Percentiles rank a stretch among this genome's conserved stretches.
Evolutionary conservation across 2,797 vertebrate species (phyloP).

Genomic region (Neopelma chrysocephalum): DNA sequence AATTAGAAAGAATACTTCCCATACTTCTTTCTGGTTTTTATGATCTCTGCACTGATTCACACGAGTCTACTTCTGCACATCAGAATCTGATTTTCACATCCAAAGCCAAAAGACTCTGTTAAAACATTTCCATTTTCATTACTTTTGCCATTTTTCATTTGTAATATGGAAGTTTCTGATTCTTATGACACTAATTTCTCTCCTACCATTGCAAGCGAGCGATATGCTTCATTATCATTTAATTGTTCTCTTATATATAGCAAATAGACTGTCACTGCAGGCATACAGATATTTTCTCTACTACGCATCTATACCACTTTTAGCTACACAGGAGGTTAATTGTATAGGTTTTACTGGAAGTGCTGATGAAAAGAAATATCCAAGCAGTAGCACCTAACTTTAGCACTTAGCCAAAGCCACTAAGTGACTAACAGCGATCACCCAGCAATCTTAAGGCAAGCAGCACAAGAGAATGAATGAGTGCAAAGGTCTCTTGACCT

Average conservation of each 20-base stretch:
- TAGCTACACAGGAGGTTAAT: background rate
- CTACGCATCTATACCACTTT: background rate
- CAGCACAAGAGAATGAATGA: background rate
- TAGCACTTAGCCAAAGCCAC: background rate
- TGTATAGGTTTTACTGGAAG: background rate
- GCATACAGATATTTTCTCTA: background rate
- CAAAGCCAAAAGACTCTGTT: background rate
- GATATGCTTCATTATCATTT: background rate
- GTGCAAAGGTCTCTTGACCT: too few relatives aligned
- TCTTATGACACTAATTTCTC: background rate
- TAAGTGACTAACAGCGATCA: background rate
- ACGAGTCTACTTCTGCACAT: background rate
- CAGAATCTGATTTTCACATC: background rate
- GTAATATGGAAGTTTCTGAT: background rate
- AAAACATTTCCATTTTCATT: background rate
- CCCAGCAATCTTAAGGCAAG: background rate
- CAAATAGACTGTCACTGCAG: background rate
- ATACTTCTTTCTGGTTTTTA: background rate
- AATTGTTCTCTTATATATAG: background rate
- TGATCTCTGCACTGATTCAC: background rate
- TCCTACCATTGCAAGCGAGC: background rate
- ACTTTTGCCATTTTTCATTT: background rate
- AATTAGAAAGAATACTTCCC: background rate
- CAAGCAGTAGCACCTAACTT: background rate
- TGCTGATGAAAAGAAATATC: background rate